phyloP scores from a whole-genome alignment of 2,113 vertebrate genomes.

The Syngnathus scovelli region DNA sequence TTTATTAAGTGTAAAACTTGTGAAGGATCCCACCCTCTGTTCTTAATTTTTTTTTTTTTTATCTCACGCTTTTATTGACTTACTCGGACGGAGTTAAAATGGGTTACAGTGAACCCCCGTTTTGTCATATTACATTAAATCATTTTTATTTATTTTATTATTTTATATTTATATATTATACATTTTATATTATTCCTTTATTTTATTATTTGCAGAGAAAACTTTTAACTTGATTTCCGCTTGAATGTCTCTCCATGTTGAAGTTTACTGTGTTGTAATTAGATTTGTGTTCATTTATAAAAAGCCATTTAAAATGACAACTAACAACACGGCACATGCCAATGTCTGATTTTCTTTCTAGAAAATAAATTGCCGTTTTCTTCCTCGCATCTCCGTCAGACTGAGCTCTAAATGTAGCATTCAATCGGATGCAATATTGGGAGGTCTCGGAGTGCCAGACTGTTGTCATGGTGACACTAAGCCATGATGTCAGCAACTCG shows the following conservation, averaged over 20 bases:
- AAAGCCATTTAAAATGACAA: conserved; percentile 28
- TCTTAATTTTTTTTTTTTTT: conserved; percentile 20
- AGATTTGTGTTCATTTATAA: no score
- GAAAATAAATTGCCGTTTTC: conserved; percentile 18
- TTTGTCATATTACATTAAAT: no score
- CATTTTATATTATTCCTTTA: no score
- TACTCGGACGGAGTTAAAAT: not conserved
- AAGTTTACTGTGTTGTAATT: no score
- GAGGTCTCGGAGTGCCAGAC: conserved; percentile 48
- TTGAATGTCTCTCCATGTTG: no score
- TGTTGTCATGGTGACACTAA: conserved; percentile 68
- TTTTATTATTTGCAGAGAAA: no score
- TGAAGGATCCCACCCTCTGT: conserved; percentile 31
- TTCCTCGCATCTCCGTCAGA: conserved; percentile 10
- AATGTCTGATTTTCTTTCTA: conserved; percentile 5
- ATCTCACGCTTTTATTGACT: not conserved
- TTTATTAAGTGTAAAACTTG: conserved; percentile 55
- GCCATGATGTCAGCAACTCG: conserved; percentile 39
- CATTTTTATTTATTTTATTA: no score
- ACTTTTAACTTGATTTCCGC: no score
- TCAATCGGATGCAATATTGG: conserved; percentile 61
- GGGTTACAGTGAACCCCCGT: not conserved
- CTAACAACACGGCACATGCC: conserved; percentile 25
- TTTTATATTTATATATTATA: no score
- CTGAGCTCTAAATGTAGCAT: conserved; percentile 53